Evolutionary conservation across 2,113 vertebrate genomes (phyloP).

Genomic region (Grantiella picta): DNA sequence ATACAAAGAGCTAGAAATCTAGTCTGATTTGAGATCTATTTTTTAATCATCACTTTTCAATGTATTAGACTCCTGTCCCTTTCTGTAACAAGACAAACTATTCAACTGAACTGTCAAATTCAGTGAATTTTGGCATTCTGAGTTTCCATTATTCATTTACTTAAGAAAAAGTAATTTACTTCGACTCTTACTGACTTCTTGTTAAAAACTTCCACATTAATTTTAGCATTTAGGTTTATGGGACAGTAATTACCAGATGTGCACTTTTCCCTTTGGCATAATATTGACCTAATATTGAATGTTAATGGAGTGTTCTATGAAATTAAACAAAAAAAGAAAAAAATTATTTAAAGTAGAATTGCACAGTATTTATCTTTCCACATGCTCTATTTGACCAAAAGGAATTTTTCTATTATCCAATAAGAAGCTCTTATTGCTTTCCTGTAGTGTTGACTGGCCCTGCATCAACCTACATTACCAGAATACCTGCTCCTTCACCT

Average conservation of each 20-base stretch:
- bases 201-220: neutral
- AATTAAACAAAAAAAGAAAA: neutral
- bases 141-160: neutral
- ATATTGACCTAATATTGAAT: constrained; percentile 16
- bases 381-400: neutral
- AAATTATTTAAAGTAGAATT: neutral
- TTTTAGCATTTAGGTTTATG: constrained; percentile 45
- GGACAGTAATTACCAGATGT: constrained; percentile 28
- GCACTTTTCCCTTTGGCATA: constrained; percentile 14
- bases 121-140: neutral
- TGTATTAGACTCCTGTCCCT: neutral
- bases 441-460: neutral
- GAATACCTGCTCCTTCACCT: neutral
- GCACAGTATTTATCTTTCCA: neutral
- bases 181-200: neutral
- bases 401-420: neutral
- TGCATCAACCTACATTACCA: neutral
- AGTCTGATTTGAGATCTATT: neutral
- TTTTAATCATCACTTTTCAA: neutral
- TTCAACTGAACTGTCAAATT: neutral
- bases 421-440: neutral
- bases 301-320: neutral
- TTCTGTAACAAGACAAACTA: neutral
- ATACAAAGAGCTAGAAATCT: neutral
- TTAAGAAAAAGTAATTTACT: neutral